A percentile compares a stretch with the other conserved stretches of the same genome.
Evolutionary conservation across 2,888 invertebrate genomes (phyloP).

Genomic region (Acleris laterana): DNA sequence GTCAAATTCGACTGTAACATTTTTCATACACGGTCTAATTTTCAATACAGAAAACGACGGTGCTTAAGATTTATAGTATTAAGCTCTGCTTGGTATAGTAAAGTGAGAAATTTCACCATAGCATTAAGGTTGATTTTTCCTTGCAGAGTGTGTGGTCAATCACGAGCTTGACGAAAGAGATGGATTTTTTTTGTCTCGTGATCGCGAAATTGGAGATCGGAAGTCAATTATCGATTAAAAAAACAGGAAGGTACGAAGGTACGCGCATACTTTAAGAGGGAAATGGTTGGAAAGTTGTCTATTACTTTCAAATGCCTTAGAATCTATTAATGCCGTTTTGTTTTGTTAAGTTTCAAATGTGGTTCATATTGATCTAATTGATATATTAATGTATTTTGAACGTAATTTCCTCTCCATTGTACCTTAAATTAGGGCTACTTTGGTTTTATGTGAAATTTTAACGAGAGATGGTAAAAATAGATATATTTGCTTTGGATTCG

Average conservation of each 20-base stretch:
- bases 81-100: constrained; percentile 4
- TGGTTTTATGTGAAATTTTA: no score
- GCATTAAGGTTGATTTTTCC: constrained; percentile 44
- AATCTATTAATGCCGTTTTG: constrained; percentile 2
- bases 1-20: constrained; percentile 43
- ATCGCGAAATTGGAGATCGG: constrained; percentile 65
- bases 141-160: constrained; percentile 46
- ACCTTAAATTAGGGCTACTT: no score
- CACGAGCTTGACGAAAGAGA: constrained; percentile 56
- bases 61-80: constrained; percentile 34
- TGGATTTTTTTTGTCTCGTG: constrained; percentile 55
- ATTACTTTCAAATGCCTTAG: constrained; percentile 32
- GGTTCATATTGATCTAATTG: background rate
- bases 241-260: constrained; percentile 38
- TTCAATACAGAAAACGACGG: constrained; percentile 13
- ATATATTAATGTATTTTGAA: background rate
- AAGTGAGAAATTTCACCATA: constrained; percentile 37
- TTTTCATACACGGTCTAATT: constrained; percentile 24
- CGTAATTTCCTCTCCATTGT: background rate
- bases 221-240: constrained; percentile 65
- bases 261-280: constrained; percentile 40
- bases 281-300: constrained; percentile 51
- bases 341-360: constrained; percentile 7
- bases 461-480: no score
- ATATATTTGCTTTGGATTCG: no score